Base-by-base conservation (phyloP, 1,140 invertebrate species). In the Penaeus japonicus region DNA sequence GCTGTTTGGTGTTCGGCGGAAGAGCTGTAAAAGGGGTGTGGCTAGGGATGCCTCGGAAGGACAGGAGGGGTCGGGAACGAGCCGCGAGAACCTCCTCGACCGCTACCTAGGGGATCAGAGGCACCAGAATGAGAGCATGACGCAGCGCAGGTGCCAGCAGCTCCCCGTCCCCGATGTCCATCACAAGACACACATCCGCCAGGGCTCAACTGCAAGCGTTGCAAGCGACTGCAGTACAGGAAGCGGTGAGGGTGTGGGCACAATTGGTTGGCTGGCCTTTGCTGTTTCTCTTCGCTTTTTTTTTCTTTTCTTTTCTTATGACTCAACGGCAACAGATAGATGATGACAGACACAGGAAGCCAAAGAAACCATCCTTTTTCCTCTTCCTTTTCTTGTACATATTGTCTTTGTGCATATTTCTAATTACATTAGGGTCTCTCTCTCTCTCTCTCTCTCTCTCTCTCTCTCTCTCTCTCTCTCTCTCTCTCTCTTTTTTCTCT, bases 121-220 rank as follows among this genome's bases (percentile, higher is more conserved):
- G 0, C 47, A 15, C 47, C 47, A 47, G 47, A 47, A 47, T 47
- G 47, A 15, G 47, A 15, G 10, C 1, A 15, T 7, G 10, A 12
- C 22, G 12, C 39, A 75, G 30, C 30, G 65, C 10, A 75, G 57
- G n/a, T 70, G 24, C 35, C 17, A 39, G 24, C 20, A 18, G 24
- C 73, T 78, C 22, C 18, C 47, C 24, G 32, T n/a, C 5, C 22
- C 84, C 2, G 55, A 79, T 3, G 7, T n/a, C 4, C 10, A 22
- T 0, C 55, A 57, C 75, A 86, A 86, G 75, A 86, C 84, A 35
- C 84, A 86, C n/a, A 2, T 20, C 12, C 75, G 84, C 53, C 84
- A 86, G 22, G 84, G 75, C 32, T 79, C 84, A 15, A 57, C 75
- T 20, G 54, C 75, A 20, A 86, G 84, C 32, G 22, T 39, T 4